Base-by-base conservation (phyloP, 2,113 vertebrate genomes). In the Microcebus tavaratra region DNA sequence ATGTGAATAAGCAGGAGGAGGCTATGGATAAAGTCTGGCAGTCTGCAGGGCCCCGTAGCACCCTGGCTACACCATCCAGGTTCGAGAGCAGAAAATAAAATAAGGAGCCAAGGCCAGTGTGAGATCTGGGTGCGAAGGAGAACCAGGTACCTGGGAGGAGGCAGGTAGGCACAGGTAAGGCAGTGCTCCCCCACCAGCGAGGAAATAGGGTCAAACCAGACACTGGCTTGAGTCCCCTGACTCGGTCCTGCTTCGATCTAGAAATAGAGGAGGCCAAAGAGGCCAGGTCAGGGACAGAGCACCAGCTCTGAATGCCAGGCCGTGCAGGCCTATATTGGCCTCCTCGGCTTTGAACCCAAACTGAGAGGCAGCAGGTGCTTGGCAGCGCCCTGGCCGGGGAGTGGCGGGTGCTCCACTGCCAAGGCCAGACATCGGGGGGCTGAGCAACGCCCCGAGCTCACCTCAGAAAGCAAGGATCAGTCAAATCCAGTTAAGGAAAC, bases 191-290 rank as follows among this genome's bases (percentile, higher is more conserved):
- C 9, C 31, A 25, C 25, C 55, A 34, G 8, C 1, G 15, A 61
- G 39, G 42, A 65, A 39, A 34, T 12, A 39, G 50, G 17, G n/a
- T 39, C 14, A 73, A 55, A n/a, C 6, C 14, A 42, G n/a, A 57
- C 4, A 39, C 34, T 25, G 20, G 6, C 50, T 15, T 2, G 0
- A 11, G 18, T 2, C 0, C 25, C 72, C 79, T 34, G 17, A n/a
- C 8, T 6, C 13, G 18, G 17, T 42, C 39, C n/a, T 12, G 17
- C 18, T 36, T 17, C n/a, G 42, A 36, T 53, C 9, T 23, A 79
- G 39, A 97, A 65, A 73, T 0, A 84, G 14, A 80, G 23, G 20
- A 14, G 45, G 21, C 27, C 20, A 73, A 53, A 61, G 39, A 92
- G 57, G 11, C 20, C 23, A 3, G 72, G 25, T 25, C 27, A 36